These are phyloP conservation scores for Ranitomeya variabilis DNA, from an alignment of 2,113 vertebrate species.

Conservation along the genomic window DNA sequence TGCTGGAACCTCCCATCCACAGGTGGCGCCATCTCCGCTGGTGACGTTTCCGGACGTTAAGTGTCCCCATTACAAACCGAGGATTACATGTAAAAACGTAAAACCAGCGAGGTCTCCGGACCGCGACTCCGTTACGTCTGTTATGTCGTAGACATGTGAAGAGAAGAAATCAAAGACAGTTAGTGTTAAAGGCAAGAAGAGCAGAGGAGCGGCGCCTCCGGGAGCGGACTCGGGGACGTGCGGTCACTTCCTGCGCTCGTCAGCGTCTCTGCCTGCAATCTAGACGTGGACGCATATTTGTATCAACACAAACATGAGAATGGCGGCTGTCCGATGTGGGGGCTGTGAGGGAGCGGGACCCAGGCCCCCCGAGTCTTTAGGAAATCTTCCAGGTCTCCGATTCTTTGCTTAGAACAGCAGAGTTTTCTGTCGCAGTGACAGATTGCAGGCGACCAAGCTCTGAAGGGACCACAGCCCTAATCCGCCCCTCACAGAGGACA, in stretches of 20 bases:
- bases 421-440: constrained; percentile 60
- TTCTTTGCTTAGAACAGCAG: constrained; percentile 61
- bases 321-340: constrained; percentile 72
- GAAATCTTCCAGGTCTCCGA: constrained; percentile 64
- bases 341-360: constrained; percentile 66
- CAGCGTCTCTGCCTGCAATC: constrained; percentile 74
- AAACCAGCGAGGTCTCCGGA: constrained; percentile 76
- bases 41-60: constrained; percentile 69
- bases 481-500: constrained; percentile 66
- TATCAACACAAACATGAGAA: constrained; percentile 65
- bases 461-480: constrained; percentile 78
- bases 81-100: constrained; percentile 80
- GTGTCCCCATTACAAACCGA: constrained; percentile 66
- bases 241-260: constrained; percentile 64
- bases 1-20: neutral
- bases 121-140: constrained; percentile 63
- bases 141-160: constrained; percentile 91
- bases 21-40: constrained; percentile 29
- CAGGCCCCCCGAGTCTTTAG: constrained; percentile 51
- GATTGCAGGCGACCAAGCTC: constrained; percentile 71
- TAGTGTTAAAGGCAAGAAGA: constrained; percentile 96
- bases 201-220: constrained; percentile 79
- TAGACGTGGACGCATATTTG: constrained; percentile 25
- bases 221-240: constrained; percentile 75
- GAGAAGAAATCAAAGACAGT: constrained; percentile 94